Conservation (phyloP, 2,113 vertebrate genomes). For the Hippocampus mohnikei region DNA sequence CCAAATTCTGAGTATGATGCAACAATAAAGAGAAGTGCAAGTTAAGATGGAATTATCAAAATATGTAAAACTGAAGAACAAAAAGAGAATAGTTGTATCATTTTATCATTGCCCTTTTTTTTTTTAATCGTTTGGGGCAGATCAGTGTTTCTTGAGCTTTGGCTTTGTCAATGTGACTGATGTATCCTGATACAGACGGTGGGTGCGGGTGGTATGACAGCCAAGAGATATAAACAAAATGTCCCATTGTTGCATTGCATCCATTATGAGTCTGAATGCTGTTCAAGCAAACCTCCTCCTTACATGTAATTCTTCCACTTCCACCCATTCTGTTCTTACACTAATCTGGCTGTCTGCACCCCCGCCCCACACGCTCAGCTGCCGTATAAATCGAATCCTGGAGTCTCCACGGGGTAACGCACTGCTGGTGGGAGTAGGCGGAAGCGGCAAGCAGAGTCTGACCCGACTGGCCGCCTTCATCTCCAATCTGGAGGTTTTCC, state of each 20-base stretch:
- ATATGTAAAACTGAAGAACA: too few species aligned
- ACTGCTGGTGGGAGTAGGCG: constrained; percentile 88
- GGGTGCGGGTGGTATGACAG: not conserved
- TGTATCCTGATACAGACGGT: not conserved
- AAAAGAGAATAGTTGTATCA: too few species aligned
- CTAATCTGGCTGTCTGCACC: constrained; percentile 33
- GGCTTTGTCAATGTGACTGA: not conserved
- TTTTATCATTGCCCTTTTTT: too few species aligned
- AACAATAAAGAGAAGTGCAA: too few species aligned
- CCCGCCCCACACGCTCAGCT: constrained; percentile 66
- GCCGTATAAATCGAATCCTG: constrained; percentile 89
- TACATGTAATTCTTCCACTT: constrained; percentile 25
- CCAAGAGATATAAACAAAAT: constrained; percentile 13
- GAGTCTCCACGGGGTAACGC: constrained; percentile 86
- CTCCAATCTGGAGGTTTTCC: constrained; percentile 89
- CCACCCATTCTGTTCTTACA: constrained; percentile 25
- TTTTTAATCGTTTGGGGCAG: not conserved
- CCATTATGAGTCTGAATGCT: constrained; percentile 41
- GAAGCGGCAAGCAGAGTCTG: constrained; percentile 94
- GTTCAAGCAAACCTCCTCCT: constrained; percentile 7
- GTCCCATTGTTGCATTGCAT: constrained; percentile 22
- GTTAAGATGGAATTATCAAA: too few species aligned
- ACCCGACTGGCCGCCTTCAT: constrained; percentile 94
- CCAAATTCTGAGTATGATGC: too few species aligned
- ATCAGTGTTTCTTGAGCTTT: not conserved